Conservation (phyloP, 2,888 invertebrate genomes). For the Mantis religiosa region DNA sequence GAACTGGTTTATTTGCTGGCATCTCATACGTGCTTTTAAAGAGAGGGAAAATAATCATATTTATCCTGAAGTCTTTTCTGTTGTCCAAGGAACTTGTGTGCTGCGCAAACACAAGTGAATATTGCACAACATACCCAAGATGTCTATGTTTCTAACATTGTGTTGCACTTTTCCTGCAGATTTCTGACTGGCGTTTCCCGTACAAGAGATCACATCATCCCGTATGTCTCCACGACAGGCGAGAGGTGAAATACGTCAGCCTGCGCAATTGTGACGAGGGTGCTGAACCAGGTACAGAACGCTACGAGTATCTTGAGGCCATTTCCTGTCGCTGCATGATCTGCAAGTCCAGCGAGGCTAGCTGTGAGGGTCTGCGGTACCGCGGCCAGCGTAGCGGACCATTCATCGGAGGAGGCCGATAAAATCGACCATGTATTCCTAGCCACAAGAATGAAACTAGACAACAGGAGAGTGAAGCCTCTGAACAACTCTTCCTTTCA, state of each 20-base stretch:
- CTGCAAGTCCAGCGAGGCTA: conserved; percentile 65
- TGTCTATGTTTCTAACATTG: too few relatives aligned
- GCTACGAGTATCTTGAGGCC: conserved; percentile 76
- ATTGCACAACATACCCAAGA: too few relatives aligned
- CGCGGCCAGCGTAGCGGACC: conserved; percentile 44
- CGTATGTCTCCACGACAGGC: conserved; percentile 75
- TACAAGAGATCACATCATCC: conserved; percentile 82
- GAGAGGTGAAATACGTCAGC: conserved; percentile 59
- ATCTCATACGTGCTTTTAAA: too few relatives aligned
- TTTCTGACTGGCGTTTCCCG: conserved; percentile 84
- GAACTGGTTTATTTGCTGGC: too few relatives aligned
- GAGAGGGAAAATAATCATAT: too few relatives aligned
- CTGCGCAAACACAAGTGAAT: not conserved
- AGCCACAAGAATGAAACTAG: not conserved
- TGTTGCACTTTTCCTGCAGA: conserved; percentile 49
- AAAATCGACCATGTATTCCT: not conserved
- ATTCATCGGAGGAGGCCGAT: conserved; percentile 15
- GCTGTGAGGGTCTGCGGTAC: conserved; percentile 62
- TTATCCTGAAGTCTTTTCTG: too few relatives aligned
- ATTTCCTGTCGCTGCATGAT: conserved; percentile 68
- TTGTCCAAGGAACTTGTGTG: too few relatives aligned
- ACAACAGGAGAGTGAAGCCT: not conserved
- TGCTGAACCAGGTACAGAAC: conserved; percentile 62
- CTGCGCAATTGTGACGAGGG: conserved; percentile 73
- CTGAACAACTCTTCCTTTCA: not conserved